Evolutionary conservation across 2,113 vertebrate genomes (phyloP).

Genomic region (Semnornis frantzii): DNA sequence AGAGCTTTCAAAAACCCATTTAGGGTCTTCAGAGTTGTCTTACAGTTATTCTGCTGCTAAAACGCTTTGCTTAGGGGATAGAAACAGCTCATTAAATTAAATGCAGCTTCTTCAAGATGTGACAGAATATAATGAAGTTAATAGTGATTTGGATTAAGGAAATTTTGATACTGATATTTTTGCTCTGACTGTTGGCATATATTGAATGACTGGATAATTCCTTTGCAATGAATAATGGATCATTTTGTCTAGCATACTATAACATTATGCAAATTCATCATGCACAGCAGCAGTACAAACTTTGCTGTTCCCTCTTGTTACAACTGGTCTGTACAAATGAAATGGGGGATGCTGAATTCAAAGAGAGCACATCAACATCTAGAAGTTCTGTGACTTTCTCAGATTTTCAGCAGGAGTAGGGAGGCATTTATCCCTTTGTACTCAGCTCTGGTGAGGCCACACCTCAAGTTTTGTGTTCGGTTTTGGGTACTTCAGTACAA

Average conservation of each 20-base stretch:
- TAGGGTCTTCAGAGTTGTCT: constrained; percentile 42
- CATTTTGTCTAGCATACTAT: constrained; percentile 65
- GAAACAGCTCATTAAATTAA: constrained; percentile 51
- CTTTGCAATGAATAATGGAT: constrained; percentile 69
- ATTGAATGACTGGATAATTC: constrained; percentile 70
- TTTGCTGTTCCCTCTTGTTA: constrained; percentile 29
- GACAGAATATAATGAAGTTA: constrained; percentile 67
- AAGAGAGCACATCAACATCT: not conserved
- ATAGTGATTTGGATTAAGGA: constrained; percentile 58
- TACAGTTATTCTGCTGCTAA: constrained; percentile 16
- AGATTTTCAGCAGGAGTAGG: not conserved
- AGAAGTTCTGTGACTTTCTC: not conserved
- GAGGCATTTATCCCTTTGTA: too few species aligned
- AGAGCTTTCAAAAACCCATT: not conserved
- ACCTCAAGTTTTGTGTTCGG: too few species aligned
- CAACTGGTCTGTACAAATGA: not conserved
- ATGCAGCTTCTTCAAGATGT: constrained; percentile 36
- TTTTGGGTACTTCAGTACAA: too few species aligned
- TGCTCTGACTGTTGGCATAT: constrained; percentile 68
- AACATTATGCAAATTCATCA: constrained; percentile 60
- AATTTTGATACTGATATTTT: constrained; percentile 67
- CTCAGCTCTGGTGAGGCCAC: too few species aligned
- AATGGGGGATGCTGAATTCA: not conserved
- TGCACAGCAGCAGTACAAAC: not conserved
- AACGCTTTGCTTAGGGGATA: constrained; percentile 41